Base-by-base conservation (phyloP, 2,113 vertebrate genomes). In the Prionailurus bengalensis region DNA sequence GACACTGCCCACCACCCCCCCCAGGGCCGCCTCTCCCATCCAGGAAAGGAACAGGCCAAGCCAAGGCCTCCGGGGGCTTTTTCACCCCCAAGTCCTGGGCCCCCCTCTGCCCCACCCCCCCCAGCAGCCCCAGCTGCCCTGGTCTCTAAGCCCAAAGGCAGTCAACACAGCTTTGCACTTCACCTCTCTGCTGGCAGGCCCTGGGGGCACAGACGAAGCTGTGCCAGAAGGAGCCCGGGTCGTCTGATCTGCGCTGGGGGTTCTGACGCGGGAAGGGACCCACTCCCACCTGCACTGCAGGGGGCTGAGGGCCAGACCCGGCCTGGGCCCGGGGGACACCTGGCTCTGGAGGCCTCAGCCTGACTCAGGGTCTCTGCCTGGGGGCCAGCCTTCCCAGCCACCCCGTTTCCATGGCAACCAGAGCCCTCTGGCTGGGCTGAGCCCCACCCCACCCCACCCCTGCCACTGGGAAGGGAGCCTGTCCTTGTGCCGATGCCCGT, bases 341-440 rank as follows among this genome's bases (percentile, higher is more conserved):
- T 0, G 9, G 6, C 39, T 70, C 23, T 89, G 31, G n/a, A 19
- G 7, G 23, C 36, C 48, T n/a, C 39, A 55, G 65, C 87, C 93
- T 33, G 33, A 12, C 55, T 70, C 4, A 29, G 21, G 19, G 12
- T 7, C 29, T 42, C 33, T 65, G 68, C 66, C 66, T 61, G 58
- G 33, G 61, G 66, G 71, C 36, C 39, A 83, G 39, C 17, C 55
- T 65, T 8, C 36, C 8, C 61, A 92, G 39, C 39, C 71, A 42
- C 21, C 29, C 42, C 2, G 27, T 96, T 97, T 96, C 97, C 89
- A 84, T 42, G 42, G 94, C 31, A 93, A 90, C 80, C 71, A 73
- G 80, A 91, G 65, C 55, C 70, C 53, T 90, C 80, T 45, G 73
- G 39, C 61, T 66, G n/a, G 79, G 33, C 36, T 65, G 79, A 15